Evolutionary conservation across 2,888 invertebrate genomes (phyloP).

Genomic region (Diaprepes abbreviatus): DNA sequence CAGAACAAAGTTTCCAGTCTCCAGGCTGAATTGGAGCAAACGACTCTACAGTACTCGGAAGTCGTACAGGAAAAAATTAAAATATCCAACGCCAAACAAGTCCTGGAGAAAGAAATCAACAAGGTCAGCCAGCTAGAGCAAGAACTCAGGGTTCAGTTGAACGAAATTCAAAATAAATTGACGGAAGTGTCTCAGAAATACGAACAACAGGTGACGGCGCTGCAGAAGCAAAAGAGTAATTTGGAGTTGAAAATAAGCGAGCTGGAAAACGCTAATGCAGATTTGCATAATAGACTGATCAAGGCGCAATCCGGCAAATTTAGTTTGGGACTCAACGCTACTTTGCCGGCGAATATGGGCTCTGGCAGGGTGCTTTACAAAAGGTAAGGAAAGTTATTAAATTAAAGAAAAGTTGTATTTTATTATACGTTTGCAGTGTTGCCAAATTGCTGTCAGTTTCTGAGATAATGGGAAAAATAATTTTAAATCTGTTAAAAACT

Average conservation of each 20-base stretch:
- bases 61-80: slow-evolving; percentile 81
- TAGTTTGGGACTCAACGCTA: slow-evolving; percentile 49
- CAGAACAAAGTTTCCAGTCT: slow-evolving; percentile 72
- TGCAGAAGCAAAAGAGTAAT: slow-evolving; percentile 68
- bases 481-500: too few relatives aligned
- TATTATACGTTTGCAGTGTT: too few relatives aligned
- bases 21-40: slow-evolving; percentile 78
- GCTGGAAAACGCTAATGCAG: slow-evolving; percentile 65
- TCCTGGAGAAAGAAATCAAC: slow-evolving; percentile 76
- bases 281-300: slow-evolving; percentile 63
- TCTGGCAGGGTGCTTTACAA: slow-evolving; percentile 11
- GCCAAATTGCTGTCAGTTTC: too few relatives aligned
- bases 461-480: too few relatives aligned
- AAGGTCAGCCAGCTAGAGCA: slow-evolving; percentile 71
- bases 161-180: slow-evolving; percentile 61
- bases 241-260: slow-evolving; percentile 66
- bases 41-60: slow-evolving; percentile 81
- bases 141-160: slow-evolving; percentile 65
- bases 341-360: slow-evolving; percentile 43
- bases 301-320: slow-evolving; percentile 35
- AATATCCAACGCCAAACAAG: slow-evolving; percentile 78
- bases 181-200: slow-evolving; percentile 58
- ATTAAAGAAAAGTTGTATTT: too few relatives aligned
- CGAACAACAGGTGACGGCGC: slow-evolving; percentile 58
- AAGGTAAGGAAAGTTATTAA: slow-evolving; percentile 32